Evolutionary conservation across 2,888 invertebrate genomes (phyloP), one percentile per base, ranked within the genome.

Genomic region (Trichacis sp.): DNA sequence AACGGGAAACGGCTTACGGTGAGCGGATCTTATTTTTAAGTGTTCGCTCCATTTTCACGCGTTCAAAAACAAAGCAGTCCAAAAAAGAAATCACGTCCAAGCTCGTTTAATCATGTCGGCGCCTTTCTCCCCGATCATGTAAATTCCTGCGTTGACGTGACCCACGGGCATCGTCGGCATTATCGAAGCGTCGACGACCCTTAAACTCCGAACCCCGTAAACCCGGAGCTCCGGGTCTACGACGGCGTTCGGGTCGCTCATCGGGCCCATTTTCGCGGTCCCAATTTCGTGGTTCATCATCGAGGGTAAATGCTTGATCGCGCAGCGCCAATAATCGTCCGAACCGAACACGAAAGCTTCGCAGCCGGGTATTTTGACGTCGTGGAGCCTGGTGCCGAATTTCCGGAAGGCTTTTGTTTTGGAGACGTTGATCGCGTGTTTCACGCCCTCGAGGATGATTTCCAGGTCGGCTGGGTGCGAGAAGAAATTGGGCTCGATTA

Each of bases 401-500:
- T 81, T 84, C 66, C 84, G 84, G 67, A 89, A 87, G 0, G 87
- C 79, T 3, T 85, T 80, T 0, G 86, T 86, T 62, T 81, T 76
- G 3, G 86, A 84, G 24, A 89, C 79, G 24, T 84, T 84, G 43
- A 89, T 85, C 0, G 86, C 85, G 73, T 85, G 88, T 69, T 91
- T 90, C 40, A 92, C 66, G 1, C 86, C 87, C 50, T 85, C 85
- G 9, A 87, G 55, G 17, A 84, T 70, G n/a, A 82, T 78, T 45
- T 83, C 83, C 1, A 84, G 9, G 49, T 84, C 84, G 0, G 75
- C 86, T 2, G 87, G 87, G 76, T 93, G 88, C 0, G 89, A 87
- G 77, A 95, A 89, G 82, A 96, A 97, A 79, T 93, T 93, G 0
- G 94, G 92, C 70, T 93, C 89, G 52, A 95, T 87, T n/a, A 88